Evolutionary conservation across 2,113 vertebrate species (phyloP).

Genomic region (Merops nubicus): DNA sequence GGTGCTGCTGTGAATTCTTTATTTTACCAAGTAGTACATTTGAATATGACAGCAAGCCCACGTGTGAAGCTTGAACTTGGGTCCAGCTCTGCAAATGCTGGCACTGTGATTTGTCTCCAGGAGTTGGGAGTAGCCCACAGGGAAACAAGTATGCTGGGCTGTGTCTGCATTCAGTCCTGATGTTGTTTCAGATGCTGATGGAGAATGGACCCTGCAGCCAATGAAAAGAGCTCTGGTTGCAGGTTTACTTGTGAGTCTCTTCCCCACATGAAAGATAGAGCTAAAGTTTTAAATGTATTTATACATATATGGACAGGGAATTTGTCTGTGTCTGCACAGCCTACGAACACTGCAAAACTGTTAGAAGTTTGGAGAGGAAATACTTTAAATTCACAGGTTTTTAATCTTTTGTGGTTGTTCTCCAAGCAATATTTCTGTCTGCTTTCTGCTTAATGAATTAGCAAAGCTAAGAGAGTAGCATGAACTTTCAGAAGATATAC

Average conservation of each 20-base stretch:
- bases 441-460: slow-evolving; percentile 33
- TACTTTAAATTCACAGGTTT: neutral
- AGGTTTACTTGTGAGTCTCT: neutral
- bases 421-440: neutral
- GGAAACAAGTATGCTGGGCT: neutral
- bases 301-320: neutral
- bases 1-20: neutral
- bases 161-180: neutral
- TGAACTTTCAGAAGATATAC: slow-evolving; percentile 43
- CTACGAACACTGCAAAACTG: neutral
- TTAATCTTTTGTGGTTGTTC: neutral
- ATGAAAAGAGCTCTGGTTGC: neutral
- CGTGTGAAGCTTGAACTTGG: neutral
- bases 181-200: neutral
- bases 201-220: neutral
- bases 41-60: neutral
- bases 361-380: neutral
- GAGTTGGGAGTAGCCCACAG: neutral
- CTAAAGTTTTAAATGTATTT: neutral
- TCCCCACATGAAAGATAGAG: neutral
- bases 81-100: neutral
- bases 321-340: neutral
- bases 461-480: slow-evolving; percentile 1
- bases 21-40: neutral
- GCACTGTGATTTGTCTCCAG: neutral